A percentile compares a stretch with the other conserved stretches of the same genome.
These are phyloP conservation scores for Pyxicephalus adspersus DNA, from an alignment of 2,113 vertebrate species.

Conservation along the genomic window DNA sequence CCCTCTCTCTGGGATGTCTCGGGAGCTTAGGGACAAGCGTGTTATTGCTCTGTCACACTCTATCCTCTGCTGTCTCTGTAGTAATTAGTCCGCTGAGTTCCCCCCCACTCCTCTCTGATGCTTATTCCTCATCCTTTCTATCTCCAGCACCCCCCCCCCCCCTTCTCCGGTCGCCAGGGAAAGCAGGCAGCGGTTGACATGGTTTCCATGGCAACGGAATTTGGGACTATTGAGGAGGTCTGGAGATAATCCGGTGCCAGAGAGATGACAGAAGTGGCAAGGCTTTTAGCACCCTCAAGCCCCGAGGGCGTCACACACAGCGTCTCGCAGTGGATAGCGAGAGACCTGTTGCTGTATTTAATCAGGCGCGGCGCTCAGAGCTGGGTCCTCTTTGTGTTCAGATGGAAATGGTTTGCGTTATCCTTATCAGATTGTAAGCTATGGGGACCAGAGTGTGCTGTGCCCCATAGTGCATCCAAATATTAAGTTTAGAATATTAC, in stretches of 20 bases:
- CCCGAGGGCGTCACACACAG: constrained; percentile 14
- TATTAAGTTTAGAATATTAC: no score
- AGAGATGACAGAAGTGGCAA: constrained; percentile 60
- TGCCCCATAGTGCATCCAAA: no score
- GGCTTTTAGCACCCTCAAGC: constrained; percentile 12
- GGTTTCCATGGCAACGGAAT: constrained; percentile 76
- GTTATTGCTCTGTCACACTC: constrained; percentile 52
- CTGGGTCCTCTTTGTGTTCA: neutral
- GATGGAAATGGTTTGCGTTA: no score
- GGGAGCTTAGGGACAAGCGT: constrained; percentile 32
- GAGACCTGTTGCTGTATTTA: constrained; percentile 43
- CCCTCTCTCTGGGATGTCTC: constrained; percentile 38
- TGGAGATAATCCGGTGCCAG: constrained; percentile 65
- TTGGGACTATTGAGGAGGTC: constrained; percentile 67
- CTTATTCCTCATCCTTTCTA: constrained; percentile 23
- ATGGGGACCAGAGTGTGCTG: no score
- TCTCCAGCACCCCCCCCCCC: neutral
- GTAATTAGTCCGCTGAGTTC: constrained; percentile 48
- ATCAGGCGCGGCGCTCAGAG: neutral
- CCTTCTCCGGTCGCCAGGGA: constrained; percentile 71
- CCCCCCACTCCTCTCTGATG: neutral
- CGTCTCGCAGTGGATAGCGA: neutral
- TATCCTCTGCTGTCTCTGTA: constrained; percentile 41
- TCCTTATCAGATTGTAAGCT: no score
- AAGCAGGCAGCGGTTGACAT: constrained; percentile 75